Evolutionary conservation across 2,113 vertebrate genomes (phyloP).

Genomic region (Saguinus imperator): DNA sequence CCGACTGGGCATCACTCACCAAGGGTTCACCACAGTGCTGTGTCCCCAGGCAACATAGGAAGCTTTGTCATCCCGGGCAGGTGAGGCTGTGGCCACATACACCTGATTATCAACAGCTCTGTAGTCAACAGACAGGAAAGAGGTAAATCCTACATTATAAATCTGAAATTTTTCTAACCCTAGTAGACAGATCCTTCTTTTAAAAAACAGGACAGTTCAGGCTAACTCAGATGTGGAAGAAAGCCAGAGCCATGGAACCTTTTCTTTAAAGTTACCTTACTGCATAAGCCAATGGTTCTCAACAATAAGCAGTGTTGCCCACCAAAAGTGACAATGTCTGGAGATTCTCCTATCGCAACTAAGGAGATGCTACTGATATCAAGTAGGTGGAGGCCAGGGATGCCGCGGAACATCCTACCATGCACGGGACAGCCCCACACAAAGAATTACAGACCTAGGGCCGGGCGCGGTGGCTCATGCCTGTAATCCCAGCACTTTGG

Average conservation of each 20-base stretch:
- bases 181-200: neutral
- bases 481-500: no score
- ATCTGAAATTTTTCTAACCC: neutral
- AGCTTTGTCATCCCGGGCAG: slow-evolving; percentile 92
- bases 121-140: neutral
- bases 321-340: neutral
- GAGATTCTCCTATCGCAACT: neutral
- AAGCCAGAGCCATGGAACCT: neutral
- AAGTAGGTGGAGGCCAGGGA: neutral
- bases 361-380: neutral
- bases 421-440: neutral
- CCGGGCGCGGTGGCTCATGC: no score
- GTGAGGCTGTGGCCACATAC: slow-evolving; percentile 93
- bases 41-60: slow-evolving; percentile 97
- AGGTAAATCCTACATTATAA: neutral
- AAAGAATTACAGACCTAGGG: neutral
- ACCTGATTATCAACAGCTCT: slow-evolving; percentile 97
- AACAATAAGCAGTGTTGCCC: neutral
- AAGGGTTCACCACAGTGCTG: slow-evolving; percentile 95
- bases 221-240: neutral
- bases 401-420: neutral
- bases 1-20: slow-evolving; percentile 84
- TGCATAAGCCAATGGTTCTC: neutral
- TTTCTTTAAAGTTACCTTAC: neutral
- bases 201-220: neutral